Conservation (phyloP, 2,888 invertebrate genomes). For the Drosophila macrothrix region DNA sequence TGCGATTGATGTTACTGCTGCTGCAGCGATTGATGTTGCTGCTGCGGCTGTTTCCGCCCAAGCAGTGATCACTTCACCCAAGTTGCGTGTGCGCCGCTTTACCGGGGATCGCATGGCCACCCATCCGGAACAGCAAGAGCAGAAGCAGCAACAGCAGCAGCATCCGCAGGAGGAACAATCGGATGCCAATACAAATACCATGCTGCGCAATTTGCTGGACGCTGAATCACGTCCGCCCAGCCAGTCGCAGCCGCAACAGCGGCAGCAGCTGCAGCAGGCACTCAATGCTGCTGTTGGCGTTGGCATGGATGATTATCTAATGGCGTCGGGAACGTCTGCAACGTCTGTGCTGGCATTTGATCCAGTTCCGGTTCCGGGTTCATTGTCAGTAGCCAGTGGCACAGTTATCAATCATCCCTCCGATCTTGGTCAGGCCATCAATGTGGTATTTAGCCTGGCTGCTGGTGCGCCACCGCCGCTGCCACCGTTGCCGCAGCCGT, state of each 20-base stretch:
- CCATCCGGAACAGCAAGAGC: not conserved
- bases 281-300: slow-evolving; percentile 40
- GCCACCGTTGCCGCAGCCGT: not conserved
- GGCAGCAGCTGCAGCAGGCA: slow-evolving; percentile 1
- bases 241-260: slow-evolving; percentile 8
- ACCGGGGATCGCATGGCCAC: slow-evolving; percentile 71
- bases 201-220: slow-evolving; percentile 52
- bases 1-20: too few species aligned
- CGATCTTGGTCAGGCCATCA: slow-evolving; percentile 65
- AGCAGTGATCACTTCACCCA: slow-evolving; percentile 21
- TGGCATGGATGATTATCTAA: slow-evolving; percentile 37
- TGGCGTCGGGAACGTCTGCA: too few species aligned
- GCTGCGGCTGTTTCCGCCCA: not conserved
- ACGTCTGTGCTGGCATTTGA: not conserved
- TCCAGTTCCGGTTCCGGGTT: not conserved
- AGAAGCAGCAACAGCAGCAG: not conserved
- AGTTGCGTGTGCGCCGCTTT: slow-evolving; percentile 77
- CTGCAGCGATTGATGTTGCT: too few species aligned
- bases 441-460: slow-evolving; percentile 58
- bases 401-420: slow-evolving; percentile 26
- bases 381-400: slow-evolving; percentile 2
- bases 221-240: slow-evolving; percentile 51
- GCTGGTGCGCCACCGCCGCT: not conserved
- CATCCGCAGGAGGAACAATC: not conserved
- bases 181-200: not conserved